Conservation (phyloP, 1,140 invertebrate species). For the Trinorchestia longiramus region DNA sequence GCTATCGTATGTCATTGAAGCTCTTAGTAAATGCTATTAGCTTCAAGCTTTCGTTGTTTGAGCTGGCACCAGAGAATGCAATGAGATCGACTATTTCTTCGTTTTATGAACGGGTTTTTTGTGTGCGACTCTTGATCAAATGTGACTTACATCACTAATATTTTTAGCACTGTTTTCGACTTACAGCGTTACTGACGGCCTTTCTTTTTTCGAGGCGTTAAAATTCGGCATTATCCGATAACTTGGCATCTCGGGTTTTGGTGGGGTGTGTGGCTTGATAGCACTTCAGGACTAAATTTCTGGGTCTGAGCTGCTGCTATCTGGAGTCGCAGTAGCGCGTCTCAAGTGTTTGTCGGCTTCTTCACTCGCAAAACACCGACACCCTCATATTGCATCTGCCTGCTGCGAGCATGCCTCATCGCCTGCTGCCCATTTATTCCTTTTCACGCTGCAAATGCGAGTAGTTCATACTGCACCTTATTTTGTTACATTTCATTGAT, state of each 20-base stretch:
- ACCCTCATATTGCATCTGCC: not conserved
- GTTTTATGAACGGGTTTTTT: not conserved
- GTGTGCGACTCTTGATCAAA: not conserved
- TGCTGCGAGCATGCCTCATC: not conserved
- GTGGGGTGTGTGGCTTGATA: not conserved
- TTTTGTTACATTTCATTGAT: not conserved
- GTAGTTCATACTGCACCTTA: not conserved
- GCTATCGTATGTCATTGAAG: not conserved
- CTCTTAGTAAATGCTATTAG: not conserved
- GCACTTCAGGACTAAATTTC: not conserved
- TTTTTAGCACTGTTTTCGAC: not conserved
- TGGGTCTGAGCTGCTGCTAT: conserved; percentile 21
- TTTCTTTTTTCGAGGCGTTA: not conserved
- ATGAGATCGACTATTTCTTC: not conserved
- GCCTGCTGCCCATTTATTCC: not conserved
- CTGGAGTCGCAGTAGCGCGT: not conserved
- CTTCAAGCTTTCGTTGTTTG: not conserved
- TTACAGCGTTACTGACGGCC: not conserved
- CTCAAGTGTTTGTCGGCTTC: conserved; percentile 36
- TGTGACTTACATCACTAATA: not conserved
- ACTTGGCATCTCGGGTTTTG: not conserved
- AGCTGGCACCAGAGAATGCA: not conserved
- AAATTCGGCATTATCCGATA: not conserved
- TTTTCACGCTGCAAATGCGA: not conserved
- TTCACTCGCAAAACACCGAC: conserved; percentile 41